Evolutionary conservation across 1,140 invertebrate genomes (phyloP).

Genomic region (Drosophila lacertosa): DNA sequence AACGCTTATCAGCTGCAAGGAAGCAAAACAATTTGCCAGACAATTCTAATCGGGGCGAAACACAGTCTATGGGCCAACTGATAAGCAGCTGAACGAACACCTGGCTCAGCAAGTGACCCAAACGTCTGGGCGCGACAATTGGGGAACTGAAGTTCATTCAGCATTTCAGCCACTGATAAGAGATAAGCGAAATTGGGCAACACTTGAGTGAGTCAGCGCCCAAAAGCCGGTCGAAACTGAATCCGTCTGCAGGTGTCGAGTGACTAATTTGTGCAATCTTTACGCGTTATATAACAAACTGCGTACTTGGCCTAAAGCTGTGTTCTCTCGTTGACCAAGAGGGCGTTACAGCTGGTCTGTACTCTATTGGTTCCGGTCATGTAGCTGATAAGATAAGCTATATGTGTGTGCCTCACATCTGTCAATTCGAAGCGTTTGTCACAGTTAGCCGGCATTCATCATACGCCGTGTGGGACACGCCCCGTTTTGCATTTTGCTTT

Average conservation of each 20-base stretch:
- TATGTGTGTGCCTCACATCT: neutral
- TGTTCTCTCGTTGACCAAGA: neutral
- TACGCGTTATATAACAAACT: neutral
- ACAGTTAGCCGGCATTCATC: constrained; percentile 18
- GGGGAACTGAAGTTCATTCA: constrained; percentile 52
- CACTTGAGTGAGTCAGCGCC: constrained; percentile 47
- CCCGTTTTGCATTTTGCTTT: constrained; percentile 51
- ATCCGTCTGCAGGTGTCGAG: constrained; percentile 46
- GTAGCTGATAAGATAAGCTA: constrained; percentile 12
- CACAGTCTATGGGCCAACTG: constrained; percentile 10
- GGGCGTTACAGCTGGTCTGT: neutral
- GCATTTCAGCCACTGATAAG: constrained; percentile 42
- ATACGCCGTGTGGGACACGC: constrained; percentile 50
- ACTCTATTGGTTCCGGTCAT: constrained; percentile 11
- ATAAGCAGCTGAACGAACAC: constrained; percentile 58
- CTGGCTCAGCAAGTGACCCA: constrained; percentile 30
- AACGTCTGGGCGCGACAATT: constrained; percentile 2
- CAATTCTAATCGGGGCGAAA: constrained; percentile 16
- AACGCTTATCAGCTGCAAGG: constrained; percentile 12
- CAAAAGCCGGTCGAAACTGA: no score
- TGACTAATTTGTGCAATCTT: constrained; percentile 9
- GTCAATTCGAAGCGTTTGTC: neutral
- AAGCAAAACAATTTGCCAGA: constrained; percentile 27
- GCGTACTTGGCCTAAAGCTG: no score
- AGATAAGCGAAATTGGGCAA: constrained; percentile 21